Percentiles rank a stretch among this genome's conserved stretches.
Conservation (phyloP, 2,797 vertebrate genomes). For the Ispidina lecontei region DNA sequence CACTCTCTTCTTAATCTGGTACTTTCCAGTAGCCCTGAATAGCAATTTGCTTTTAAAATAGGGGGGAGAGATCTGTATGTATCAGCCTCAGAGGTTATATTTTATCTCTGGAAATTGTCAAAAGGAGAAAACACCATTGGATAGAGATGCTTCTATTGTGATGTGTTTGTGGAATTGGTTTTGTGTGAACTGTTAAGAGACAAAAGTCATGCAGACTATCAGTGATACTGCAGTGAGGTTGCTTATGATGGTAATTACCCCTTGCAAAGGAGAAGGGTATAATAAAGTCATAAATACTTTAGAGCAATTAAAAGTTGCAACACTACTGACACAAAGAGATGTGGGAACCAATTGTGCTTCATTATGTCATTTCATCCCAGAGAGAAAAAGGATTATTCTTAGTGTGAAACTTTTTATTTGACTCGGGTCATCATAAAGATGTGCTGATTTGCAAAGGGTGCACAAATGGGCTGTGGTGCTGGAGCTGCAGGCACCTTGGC, state of each 20-base stretch:
- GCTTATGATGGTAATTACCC: not conserved
- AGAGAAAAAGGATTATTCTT: not conserved
- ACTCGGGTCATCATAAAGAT: not conserved
- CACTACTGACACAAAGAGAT: not conserved
- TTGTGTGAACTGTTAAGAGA: not conserved
- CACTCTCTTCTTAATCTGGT: not conserved
- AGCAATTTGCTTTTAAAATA: not conserved
- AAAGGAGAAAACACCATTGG: not conserved
- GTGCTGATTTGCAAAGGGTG: not conserved
- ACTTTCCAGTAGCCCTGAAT: not conserved
- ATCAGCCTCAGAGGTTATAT: not conserved
- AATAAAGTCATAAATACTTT: not conserved
- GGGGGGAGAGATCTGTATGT: not conserved
- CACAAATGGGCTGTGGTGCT: not conserved
- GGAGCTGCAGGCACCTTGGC: slow-evolving; percentile 16
- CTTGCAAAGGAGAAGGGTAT: not conserved
- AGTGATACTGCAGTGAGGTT: not conserved
- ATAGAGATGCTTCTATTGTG: not conserved
- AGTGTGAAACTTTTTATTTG: not conserved
- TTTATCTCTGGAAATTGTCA: not conserved
- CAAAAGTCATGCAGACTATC: not conserved
- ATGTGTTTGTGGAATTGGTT: not conserved
- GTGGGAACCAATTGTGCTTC: not conserved
- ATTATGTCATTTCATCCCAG: not conserved
- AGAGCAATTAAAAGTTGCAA: not conserved